Conservation (phyloP, 2,797 vertebrate species). For the Pseudomugil gertrudae region DNA sequence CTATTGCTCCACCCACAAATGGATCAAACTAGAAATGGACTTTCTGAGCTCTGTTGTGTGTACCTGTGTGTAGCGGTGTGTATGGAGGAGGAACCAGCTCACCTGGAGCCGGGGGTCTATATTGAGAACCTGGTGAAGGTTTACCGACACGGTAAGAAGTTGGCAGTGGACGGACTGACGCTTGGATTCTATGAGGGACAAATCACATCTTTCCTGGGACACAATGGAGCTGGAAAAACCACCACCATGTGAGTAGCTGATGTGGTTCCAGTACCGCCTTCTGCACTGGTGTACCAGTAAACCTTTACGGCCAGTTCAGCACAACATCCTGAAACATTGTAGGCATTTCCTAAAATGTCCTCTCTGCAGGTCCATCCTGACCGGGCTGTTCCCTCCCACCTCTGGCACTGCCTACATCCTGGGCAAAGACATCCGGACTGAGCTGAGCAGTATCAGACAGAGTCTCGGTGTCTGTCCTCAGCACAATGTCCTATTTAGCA, state of each 20-base stretch:
- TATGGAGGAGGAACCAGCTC: conserved; percentile 91
- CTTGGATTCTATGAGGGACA: conserved; percentile 96
- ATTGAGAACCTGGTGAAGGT: conserved; percentile 95
- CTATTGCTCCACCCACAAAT: not conserved
- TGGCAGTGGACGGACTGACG: conserved; percentile 92
- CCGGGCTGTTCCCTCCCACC: conserved; percentile 94
- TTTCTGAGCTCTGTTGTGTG: conserved; percentile 2
- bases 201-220: conserved; percentile 96
- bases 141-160: conserved; percentile 92
- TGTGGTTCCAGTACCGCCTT: not conserved
- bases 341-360: too few relatives aligned
- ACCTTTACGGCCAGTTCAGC: too few relatives aligned
- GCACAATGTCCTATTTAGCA: conserved; percentile 95
- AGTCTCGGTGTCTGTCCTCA: conserved; percentile 96
- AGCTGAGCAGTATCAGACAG: conserved; percentile 90
- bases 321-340: too few relatives aligned
- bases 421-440: conserved; percentile 91
- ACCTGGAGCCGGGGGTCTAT: conserved; percentile 91
- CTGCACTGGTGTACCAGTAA: too few relatives aligned
- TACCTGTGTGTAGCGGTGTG: conserved; percentile 79
- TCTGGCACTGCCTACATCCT: conserved; percentile 95
- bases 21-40: too few relatives aligned
- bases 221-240: conserved; percentile 97
- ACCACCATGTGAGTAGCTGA: conserved; percentile 91
- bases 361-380: conserved; percentile 92